Evolutionary conservation across 2,888 invertebrate genomes (phyloP).

Genomic region (Myathropa florea): DNA sequence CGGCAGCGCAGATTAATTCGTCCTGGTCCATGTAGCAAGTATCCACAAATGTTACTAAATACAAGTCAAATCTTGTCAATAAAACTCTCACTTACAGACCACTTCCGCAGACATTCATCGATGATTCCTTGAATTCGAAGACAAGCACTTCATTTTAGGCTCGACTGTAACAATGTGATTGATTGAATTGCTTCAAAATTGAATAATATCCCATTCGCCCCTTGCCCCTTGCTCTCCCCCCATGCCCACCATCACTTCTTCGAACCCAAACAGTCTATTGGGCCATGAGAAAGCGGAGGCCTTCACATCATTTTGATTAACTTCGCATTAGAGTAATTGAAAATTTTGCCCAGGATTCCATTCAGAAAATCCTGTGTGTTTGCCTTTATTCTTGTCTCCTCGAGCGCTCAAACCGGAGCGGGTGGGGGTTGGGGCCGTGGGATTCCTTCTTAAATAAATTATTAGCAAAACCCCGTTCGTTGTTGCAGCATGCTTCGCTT

Average conservation of each 20-base stretch:
- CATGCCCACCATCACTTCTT: background rate
- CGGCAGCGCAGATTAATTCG: no score
- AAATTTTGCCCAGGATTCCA: constrained; percentile 55
- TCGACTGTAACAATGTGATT: constrained; percentile 44
- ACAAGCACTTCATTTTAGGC: background rate
- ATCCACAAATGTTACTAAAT: no score
- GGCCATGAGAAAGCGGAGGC: background rate
- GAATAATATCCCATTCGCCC: constrained; percentile 36
- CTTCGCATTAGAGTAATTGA: constrained; percentile 69
- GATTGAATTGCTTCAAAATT: constrained; percentile 48
- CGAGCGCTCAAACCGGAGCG: background rate
- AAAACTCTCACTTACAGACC: no score
- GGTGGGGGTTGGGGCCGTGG: background rate
- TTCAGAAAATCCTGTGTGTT: constrained; percentile 38
- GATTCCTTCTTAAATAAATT: constrained; percentile 45
- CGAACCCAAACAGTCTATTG: background rate
- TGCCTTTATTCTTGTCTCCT: background rate
- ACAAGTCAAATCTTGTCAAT: no score
- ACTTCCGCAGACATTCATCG: no score
- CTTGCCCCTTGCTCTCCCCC: background rate
- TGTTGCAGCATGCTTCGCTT: background rate
- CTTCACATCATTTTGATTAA: constrained; percentile 67
- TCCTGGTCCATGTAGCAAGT: no score
- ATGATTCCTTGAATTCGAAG: background rate
- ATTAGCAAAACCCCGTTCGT: constrained; percentile 37